Conservation (phyloP, 2,888 invertebrate species). For the Cylindroiulus punctatus region DNA sequence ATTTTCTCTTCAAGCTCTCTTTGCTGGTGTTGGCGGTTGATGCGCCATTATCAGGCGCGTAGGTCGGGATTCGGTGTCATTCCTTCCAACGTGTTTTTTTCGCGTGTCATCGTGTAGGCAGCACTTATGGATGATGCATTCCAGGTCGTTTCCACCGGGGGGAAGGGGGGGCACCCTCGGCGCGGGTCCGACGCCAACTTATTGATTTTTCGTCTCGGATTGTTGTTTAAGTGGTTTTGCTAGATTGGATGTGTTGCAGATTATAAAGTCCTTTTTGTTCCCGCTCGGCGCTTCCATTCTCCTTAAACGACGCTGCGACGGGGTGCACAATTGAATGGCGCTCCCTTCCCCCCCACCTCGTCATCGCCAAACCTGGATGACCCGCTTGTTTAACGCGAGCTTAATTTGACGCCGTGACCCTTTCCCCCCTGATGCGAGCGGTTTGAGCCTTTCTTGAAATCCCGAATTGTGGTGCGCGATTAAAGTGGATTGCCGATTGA, state of each 20-base stretch:
- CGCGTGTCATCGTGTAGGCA: constrained; percentile 29
- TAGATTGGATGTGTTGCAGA: constrained; percentile 42
- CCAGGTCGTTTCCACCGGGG: constrained; percentile 38
- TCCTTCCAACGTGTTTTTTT: constrained; percentile 25
- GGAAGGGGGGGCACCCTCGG: constrained; percentile 16
- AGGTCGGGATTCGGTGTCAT: constrained; percentile 31
- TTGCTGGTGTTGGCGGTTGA: neutral
- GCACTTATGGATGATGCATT: constrained; percentile 42
- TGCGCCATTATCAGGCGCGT: neutral
- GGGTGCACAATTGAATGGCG: neutral
- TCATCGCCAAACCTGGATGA: neutral
- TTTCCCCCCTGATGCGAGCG: neutral
- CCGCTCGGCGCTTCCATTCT: constrained; percentile 37
- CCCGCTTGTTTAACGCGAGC: neutral
- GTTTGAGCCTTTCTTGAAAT: too few relatives aligned
- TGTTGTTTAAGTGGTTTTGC: constrained; percentile 51
- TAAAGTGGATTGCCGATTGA: neutral
- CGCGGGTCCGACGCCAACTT: constrained; percentile 9
- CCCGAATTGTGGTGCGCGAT: neutral
- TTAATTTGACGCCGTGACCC: neutral
- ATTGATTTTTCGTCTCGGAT: constrained; percentile 48
- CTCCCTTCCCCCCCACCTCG: neutral
- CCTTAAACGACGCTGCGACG: neutral
- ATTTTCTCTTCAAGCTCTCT: neutral
- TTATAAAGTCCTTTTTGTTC: constrained; percentile 42